Base-by-base conservation (phyloP, 2,888 invertebrate genomes). In the Endotricha flammealis region DNA sequence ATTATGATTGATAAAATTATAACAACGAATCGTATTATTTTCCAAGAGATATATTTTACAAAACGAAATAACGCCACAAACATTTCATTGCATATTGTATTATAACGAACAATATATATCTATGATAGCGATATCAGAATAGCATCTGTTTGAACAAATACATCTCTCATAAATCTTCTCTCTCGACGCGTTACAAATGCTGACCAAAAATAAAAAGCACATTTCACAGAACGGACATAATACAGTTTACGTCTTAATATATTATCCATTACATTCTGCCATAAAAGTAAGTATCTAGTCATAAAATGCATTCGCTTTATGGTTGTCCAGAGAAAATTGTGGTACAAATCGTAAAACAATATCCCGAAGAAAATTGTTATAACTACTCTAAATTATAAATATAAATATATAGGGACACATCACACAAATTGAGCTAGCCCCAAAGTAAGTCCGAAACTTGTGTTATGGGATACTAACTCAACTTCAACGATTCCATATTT, bases 301-400 rank as follows among this genome's bases (percentile, higher is more conserved):
- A 55, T 67, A 67, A 66, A 67, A 44, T 63, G 57, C 50, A 59
- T 46, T 53, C 40, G 43, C 42, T 64, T 64, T 64, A 66, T 57
- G 58, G 62, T 52, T 42, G 46, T 48, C 51, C 36, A 44, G 49
- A 45, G 51, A 55, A 57, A 57, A 66, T 61, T 58, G 62, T 59
- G 47, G 57, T 56, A 52, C 54, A 46, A 54, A 59, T 61, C 66
- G 59, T 69, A 59, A 56, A 59, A 20, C 6, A n/a, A 6, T 20
- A 6, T 20, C 3, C 20, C 8, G n/a, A 8, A 7, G 20, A 20
- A 20, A 20, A 20, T 20, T 4, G 20, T 6, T 16, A 4, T 6
- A 16, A 6, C 16, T 16, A n/a, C n/a, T n/a, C n/a, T n/a, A n/a
- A n/a, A n/a, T n/a, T n/a, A n/a, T n/a, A n/a, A n/a, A n/a, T n/a